phyloP scores from a whole-genome alignment of 2,797 vertebrate genomes.

The Melopsittacus undulatus region DNA sequence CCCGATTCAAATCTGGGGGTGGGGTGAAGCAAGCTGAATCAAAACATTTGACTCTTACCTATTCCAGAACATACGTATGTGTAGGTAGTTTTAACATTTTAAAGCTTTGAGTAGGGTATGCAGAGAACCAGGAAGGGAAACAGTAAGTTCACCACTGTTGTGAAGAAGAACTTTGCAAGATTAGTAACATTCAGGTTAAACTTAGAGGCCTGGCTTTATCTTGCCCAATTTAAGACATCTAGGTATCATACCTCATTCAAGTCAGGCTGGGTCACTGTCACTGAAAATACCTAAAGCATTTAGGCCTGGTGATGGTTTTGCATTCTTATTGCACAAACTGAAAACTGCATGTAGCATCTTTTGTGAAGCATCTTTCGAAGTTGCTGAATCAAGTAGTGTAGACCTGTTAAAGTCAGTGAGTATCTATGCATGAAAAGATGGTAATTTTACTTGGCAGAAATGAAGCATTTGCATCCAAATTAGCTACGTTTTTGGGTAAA shows the following conservation, averaged over 20 bases:
- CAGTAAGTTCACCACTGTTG: background rate
- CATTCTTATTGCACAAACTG: background rate
- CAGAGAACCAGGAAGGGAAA: background rate
- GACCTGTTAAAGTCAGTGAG: background rate
- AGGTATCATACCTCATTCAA: background rate
- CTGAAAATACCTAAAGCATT: background rate
- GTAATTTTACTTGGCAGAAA: background rate
- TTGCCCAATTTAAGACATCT: background rate
- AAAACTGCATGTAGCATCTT: background rate
- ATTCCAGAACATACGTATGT: background rate
- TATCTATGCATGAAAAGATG: background rate
- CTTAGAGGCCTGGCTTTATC: background rate
- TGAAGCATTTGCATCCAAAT: background rate
- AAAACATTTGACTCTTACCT: background rate
- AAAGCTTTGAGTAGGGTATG: background rate
- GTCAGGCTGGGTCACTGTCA: background rate
- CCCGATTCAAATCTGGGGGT: background rate
- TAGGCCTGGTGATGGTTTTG: background rate
- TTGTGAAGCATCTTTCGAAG: background rate
- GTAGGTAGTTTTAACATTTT: background rate
- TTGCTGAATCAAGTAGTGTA: background rate
- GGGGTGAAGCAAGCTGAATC: background rate
- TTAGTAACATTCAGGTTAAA: background rate
- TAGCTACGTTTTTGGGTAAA: background rate
- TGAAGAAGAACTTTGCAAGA: background rate